Evolutionary conservation across 2,888 invertebrate species (phyloP), one percentile per base, ranked within the genome.

Genomic region (Heteromyza rotundicornis): DNA sequence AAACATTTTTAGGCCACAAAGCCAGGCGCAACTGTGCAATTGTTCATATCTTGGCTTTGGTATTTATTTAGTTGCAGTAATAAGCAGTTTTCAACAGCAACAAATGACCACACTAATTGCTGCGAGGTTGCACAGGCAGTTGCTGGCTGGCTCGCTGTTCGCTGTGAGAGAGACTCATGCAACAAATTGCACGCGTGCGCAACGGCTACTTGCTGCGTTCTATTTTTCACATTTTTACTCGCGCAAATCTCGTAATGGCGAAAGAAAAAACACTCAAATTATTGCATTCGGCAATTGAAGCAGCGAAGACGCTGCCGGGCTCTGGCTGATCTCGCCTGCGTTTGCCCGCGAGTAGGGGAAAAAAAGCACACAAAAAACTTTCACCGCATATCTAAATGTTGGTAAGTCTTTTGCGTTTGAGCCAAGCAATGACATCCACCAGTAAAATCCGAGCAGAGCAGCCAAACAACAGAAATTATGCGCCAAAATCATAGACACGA

Each of bases 51-150:
- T n/a, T n/a, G n/a, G n/a, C n/a, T n/a, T n/a, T 40, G 40, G 16
- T 40, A 40, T 40, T n/a, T n/a, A n/a, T n/a, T 40, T 40, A 40
- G 40, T 40, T 40, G 40, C 40, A n/a, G 40, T 40, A 40, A 40
- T 40, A 40, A 40, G 40, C 40, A 40, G 40, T 40, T 40, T 10
- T n/a, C 40, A 40, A 40, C 40, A 40, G 56, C 60, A 64, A 22
- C 62, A 64, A 66, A 64, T 66, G 64, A 63, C 59, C 64, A 64
- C 59, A 65, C 61, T 64, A 55, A 62, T 64, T 65, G 51, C 62
- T 40, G 40, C 14, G 10, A 40, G n/a, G 12, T n/a, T 40, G 56
- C 61, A 59, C 57, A 54, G 57, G 52, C 63, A 24, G 14, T 32
- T 14, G 14, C 14, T 2, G 32, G 14, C 17, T 7, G 14, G 17